Evolutionary conservation across 2,888 invertebrate genomes (phyloP), one percentile per base, ranked within the genome.

Genomic region (Thymelicus lineola): DNA sequence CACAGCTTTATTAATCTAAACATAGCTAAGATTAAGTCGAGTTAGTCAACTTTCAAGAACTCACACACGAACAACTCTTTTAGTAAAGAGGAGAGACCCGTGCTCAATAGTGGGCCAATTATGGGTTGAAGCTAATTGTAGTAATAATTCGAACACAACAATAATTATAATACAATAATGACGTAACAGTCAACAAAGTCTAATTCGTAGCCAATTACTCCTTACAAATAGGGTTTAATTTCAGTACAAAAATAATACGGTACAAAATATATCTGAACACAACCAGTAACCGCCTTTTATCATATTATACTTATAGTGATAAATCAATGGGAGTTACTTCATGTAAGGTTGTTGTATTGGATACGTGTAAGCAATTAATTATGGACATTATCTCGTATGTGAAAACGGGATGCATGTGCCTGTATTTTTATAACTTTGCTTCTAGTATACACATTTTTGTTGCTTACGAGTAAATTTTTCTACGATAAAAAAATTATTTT

Each of bases 341-440:
- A 66, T 73, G 71, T 53, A 73, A 71, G 71, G 69, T 67, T 66
- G 70, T 72, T 71, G 71, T 73, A 74, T 64, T 60, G 53, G 61
- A 71, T 73, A 72, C 76, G 66, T 75, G 76, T 76, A 76, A 71
- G 74, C 74, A 71, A 76, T 76, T 75, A 75, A 75, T 76, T 75
- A 76, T 71, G 7, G 45, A 42, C 59, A 67, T 53, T 42, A 53
- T 57, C 48, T 48, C 36, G 7, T 50, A 15, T 17, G 9, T 50
- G 17, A 50, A 50, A 50, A 17, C 48, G 17, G 12, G 17, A 17
- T 6, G 3, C 17, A 50, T 7, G 15, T 17, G 48, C 48, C 48
- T 17, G 15, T 50, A 7, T 50, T 50, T 50, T 17, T 50, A 7
- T 10, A 6, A 50, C 12, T 15, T 50, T 2, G 10, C 42, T 42